Base-by-base conservation (phyloP, 2,888 invertebrate genomes). In the Germaria angustata region DNA sequence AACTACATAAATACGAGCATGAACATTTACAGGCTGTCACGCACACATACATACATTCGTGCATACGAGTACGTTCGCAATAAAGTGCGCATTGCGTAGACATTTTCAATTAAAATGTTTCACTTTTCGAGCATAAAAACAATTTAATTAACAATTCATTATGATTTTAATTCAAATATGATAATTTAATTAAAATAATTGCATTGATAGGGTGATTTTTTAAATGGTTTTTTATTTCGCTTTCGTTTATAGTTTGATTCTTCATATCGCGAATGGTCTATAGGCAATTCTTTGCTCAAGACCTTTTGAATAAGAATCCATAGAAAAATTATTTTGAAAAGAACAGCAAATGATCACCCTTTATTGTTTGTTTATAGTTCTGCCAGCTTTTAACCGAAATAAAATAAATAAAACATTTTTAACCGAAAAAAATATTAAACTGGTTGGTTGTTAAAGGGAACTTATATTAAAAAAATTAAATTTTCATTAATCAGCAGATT, bases 131-230 rank as follows among this genome's bases (percentile, higher is more conserved):
- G 57, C 79, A 72, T 36, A 59, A 79, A 66, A 78, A 82, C 75
- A 36, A 79, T 82, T 79, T 79, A 82, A 82, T 79, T 82, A 82
- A 79, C 81, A 79, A 71, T 75, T 66, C 81, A 79, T 78, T 79
- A 75, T 71, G 41, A 78, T 69, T 69, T 81, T 61, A 68, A 63
- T 75, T 68, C 41, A 59, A 68, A 75, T 79, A 79, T 79, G 73
- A 79, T 82, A 82, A 82, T 82, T 82, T 82, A 82, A 82, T 82
- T 82, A 82, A 78, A 41, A 28, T 79, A 82, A 82, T 82, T 75
- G 78, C 44, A 65, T 17, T 3, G 59, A 57, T 39, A 46, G 63
- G 32, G 36, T 65, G 11, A 39, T 5, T 39, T 17, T 46, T 61
- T 32, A 3, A 28, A 6, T 5, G 28, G 28, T 3, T 28, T 28